phyloP scores from a whole-genome alignment of 2,113 vertebrate genomes.

The Fulica atra region DNA sequence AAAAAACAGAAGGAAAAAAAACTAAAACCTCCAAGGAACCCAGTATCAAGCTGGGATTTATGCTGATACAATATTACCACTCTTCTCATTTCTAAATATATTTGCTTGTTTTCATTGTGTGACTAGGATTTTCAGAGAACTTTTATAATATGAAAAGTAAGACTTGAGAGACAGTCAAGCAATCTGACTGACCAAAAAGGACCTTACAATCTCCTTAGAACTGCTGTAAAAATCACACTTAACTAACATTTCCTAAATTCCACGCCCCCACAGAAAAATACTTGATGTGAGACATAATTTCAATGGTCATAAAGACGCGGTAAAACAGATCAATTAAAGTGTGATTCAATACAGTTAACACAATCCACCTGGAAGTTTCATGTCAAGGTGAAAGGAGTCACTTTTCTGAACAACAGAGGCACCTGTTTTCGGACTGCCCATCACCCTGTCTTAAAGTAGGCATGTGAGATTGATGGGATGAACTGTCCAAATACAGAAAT shows the following conservation, averaged over 20 bases:
- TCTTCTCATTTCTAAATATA: background rate
- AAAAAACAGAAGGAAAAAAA: background rate
- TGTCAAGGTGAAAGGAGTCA: background rate
- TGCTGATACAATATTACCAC: background rate
- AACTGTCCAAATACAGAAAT: background rate
- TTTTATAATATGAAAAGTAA: background rate
- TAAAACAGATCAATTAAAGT: background rate
- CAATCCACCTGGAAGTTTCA: background rate
- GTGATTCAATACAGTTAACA: background rate
- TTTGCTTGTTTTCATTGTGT: background rate
- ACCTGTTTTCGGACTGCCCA: background rate
- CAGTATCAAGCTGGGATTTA: background rate
- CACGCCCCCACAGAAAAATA: background rate
- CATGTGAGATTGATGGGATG: background rate
- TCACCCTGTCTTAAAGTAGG: background rate
- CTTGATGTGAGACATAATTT: background rate
- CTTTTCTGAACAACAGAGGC: background rate
- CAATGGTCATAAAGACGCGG: background rate
- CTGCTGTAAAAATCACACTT: background rate
- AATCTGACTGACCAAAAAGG: background rate
- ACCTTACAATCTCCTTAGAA: fast-evolving
- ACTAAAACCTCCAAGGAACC: background rate
- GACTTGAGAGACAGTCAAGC: background rate
- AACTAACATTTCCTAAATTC: background rate
- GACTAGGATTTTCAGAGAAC: background rate